Base-by-base conservation (phyloP, 2,113 vertebrate species). In the Dasyprocta punctata region DNA sequence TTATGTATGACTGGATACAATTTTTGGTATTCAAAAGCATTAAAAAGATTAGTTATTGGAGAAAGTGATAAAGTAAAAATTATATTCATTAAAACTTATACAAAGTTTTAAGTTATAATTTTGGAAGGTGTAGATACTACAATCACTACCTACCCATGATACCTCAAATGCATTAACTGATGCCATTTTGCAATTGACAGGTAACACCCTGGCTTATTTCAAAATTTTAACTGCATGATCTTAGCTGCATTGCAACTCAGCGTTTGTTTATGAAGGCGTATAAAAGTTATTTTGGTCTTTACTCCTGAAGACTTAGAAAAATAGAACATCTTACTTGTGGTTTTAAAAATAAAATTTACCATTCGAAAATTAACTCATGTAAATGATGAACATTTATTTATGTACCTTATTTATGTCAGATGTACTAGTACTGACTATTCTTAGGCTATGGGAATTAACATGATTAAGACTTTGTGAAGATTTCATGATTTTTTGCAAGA, bases 31-130 rank as follows among this genome's bases (percentile, higher is more conserved):
- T 78, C 61, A 81, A 94, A 82, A 38, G 49, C 9, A 81, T 88
- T 60, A 26, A 81, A 78, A 97, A 77, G 54, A 90, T 88, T 73
- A 88, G 33, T 88, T 92, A 61, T 65, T 94, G 33, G 14, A 36
- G 86, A 86, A 84, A 83, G 89, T 88, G 16, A 65, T 78, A 69
- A 83, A 84, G 69, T 82, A 89, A 86, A 86, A 94, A 52, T 81
- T n/a, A 41, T 28, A 81, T 69, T 54, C n/a, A 58, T 93, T 86
- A 75, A 90, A 96, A 80, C 19, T 81, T 30, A 85, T 73, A 13
- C 17, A 60, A 96, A 92, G 26, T 82, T 24, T 81, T 54, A 90
- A 67, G 28, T 54, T 73, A 56, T 83, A 44, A 87, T 75, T 95
- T 96, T 89, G 60, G 20, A 85, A 78, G 63, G 7, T 93, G 5